These are phyloP conservation scores for Pseudorhiza aurosa DNA, from an alignment of 30 jellyfish, hydroid and myxozoan species.

Conservation along the genomic window DNA sequence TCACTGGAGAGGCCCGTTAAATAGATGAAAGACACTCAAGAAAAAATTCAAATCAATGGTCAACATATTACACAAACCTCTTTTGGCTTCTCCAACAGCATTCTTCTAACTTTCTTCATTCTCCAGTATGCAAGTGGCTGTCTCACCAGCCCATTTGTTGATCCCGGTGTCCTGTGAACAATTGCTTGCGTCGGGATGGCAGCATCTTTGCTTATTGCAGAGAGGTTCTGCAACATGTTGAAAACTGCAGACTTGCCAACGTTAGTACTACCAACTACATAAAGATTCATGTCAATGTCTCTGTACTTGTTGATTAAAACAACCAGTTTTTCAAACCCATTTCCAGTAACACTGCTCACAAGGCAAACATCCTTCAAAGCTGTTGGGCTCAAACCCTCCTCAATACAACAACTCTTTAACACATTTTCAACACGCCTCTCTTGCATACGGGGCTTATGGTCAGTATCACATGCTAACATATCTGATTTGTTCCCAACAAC, in stretches of 20 bases:
- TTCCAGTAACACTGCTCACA: slow-evolving; percentile 83
- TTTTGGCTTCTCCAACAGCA: slow-evolving; percentile 41
- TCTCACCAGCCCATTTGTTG: slow-evolving; percentile 74
- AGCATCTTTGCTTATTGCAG: slow-evolving; percentile 61
- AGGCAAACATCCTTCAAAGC: slow-evolving; percentile 80
- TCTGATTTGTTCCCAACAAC: slow-evolving; percentile 88
- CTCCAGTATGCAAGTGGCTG: slow-evolving; percentile 72
- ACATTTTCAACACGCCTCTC: slow-evolving; percentile 41
- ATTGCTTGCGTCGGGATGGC: slow-evolving; percentile 87
- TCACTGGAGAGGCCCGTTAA: no score
- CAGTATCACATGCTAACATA: slow-evolving; percentile 67
- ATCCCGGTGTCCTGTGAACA: slow-evolving; percentile 75
- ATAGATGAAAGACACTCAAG: not conserved
- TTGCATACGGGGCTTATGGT: slow-evolving; percentile 68
- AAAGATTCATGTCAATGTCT: slow-evolving; percentile 70
- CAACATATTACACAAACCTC: slow-evolving; percentile 23
- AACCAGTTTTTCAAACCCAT: slow-evolving; percentile 75
- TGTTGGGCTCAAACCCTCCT: slow-evolving; percentile 51
- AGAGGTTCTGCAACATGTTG: slow-evolving; percentile 74
- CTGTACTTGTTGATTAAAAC: slow-evolving; percentile 73
- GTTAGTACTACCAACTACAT: slow-evolving; percentile 85
- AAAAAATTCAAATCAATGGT: not conserved
- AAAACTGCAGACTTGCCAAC: slow-evolving; percentile 84
- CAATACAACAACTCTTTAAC: slow-evolving; percentile 41
- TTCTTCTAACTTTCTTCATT: slow-evolving; percentile 60